phyloP scores from a whole-genome alignment of 2,113 vertebrate genomes.

The Apteryx mantelli region DNA sequence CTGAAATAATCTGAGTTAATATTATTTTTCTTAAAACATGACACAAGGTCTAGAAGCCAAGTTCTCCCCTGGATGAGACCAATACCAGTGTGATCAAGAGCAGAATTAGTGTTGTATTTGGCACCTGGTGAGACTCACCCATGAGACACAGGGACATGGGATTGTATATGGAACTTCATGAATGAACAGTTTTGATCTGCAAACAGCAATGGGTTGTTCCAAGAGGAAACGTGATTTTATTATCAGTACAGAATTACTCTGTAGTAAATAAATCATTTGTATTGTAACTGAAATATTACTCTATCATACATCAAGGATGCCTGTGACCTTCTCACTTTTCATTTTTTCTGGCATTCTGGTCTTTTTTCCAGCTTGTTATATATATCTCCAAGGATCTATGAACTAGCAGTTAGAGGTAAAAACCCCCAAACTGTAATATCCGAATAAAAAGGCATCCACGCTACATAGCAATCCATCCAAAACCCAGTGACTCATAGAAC shows the following conservation, averaged over 20 bases:
- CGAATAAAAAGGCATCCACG: neutral
- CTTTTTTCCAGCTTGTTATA: neutral
- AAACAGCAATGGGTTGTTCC: neutral
- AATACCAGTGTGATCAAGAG: slow-evolving; percentile 31
- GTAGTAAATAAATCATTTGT: slow-evolving; percentile 14
- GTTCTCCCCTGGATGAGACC: neutral
- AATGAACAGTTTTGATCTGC: slow-evolving; percentile 34
- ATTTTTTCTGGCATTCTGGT: neutral
- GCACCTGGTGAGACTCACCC: neutral
- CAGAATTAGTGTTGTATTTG: slow-evolving; percentile 10
- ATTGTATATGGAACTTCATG: neutral
- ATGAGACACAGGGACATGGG: neutral
- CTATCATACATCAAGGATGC: neutral
- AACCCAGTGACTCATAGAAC: neutral
- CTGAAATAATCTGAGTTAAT: slow-evolving; percentile 52
- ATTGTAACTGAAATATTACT: slow-evolving; percentile 35
- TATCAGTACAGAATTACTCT: slow-evolving; percentile 22
- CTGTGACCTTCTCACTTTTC: neutral
- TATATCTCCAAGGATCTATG: neutral
- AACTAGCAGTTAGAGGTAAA: neutral
- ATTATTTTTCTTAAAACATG: slow-evolving; percentile 21
- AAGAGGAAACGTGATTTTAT: slow-evolving; percentile 52
- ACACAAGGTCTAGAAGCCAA: slow-evolving; percentile 38
- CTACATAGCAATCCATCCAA: neutral
- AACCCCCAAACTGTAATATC: neutral